Evolutionary conservation across 2,888 invertebrate species (phyloP), one percentile per base, ranked within the genome.

Genomic region (Chymomyza amoena): DNA sequence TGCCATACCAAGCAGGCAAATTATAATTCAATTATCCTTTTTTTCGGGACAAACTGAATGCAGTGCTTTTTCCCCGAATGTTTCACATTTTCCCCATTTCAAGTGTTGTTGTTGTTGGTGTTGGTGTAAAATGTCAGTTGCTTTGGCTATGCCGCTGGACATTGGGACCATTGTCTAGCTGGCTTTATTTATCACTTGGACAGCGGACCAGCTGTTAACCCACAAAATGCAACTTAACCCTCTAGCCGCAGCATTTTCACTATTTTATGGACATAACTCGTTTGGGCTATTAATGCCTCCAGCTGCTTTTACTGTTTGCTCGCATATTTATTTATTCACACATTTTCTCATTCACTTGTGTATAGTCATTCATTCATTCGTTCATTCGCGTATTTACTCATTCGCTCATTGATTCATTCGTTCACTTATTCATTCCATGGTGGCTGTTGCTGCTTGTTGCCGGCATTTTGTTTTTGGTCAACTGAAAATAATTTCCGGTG

Each of bases 401-500:
- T 10, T 45, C 13, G 39, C 39, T 45, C 39, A 45, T 45, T 45
- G 39, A 45, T 45, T 45, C 39, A 45, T 45, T 45, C 39, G 13
- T 45, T 45, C 39, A 45, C 13, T 45, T 45, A 45, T 45, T 10
- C 39, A 45, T 45, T 45, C 4, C 39, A 45, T 15, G 39, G 13
- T 1, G 39, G 39, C 39, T 45, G 39, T 13, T 45, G 39, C 10
- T 54, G 54, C 51, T 10, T n/a, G 20, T 15, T 57, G 20, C 25
- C 57, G 57, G 60, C 36, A 32, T 36, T 60, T 36, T 18, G 16
- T 57, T 18, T 15, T 15, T 25, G 32, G 60, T 36, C 60, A 60
- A 60, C 60, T 60, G 65, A 83, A 74, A 84, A 83, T 83, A 83
- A 83, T 83, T 83, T 83, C 85, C 83, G 83, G 80, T 73, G 73